Conservation (phyloP, 2,797 vertebrate genomes). For the Pangasius mekongensis region DNA sequence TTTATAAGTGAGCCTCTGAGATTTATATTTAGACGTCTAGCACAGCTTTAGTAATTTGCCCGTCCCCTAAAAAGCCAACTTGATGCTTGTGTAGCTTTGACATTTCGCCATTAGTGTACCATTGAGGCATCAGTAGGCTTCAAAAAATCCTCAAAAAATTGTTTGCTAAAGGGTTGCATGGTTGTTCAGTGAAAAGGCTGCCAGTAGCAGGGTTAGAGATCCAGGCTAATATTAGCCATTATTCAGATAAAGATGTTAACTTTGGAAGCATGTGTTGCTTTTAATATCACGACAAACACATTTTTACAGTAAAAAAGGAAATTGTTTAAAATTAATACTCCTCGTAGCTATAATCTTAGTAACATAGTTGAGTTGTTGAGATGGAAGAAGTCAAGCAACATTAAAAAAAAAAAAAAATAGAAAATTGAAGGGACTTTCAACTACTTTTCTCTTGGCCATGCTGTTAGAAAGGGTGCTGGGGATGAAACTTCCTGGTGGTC, state of each 20-base stretch:
- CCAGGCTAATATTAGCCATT: neutral
- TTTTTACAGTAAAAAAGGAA: neutral
- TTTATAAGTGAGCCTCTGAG: neutral
- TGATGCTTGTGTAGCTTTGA: neutral
- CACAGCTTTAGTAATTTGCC: neutral
- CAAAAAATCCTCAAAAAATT: no score
- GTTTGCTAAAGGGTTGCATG: neutral
- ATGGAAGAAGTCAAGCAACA: neutral
- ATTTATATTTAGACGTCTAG: neutral
- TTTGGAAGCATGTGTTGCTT: neutral
- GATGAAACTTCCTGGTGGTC: slow-evolving; percentile 1
- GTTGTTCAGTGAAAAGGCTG: neutral
- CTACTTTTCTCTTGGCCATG: neutral
- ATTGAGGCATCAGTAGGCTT: neutral
- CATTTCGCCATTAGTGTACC: neutral
- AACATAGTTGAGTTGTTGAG: neutral
- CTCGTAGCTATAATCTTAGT: neutral
- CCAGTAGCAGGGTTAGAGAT: neutral
- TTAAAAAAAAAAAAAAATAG: neutral
- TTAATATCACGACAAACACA: neutral
- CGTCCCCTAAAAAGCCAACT: neutral
- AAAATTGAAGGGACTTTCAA: neutral
- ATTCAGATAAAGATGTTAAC: neutral
- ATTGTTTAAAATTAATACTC: neutral
- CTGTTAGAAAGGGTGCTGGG: neutral